Evolutionary conservation across 2,888 invertebrate genomes (phyloP).

Genomic region (Ditylenchus weischeri): DNA sequence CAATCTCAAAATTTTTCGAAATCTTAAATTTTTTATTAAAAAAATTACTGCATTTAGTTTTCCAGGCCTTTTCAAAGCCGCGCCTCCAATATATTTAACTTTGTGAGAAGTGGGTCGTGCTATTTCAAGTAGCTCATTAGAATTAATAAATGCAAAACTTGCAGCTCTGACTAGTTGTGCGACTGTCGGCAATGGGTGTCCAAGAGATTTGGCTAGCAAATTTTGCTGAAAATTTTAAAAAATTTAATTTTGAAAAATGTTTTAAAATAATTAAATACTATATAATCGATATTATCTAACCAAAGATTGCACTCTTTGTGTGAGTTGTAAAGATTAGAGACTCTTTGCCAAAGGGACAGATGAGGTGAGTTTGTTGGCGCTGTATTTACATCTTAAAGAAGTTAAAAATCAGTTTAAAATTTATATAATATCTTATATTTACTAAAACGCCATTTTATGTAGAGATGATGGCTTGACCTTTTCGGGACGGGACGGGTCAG

Average conservation of each 20-base stretch:
- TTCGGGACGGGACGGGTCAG: no score
- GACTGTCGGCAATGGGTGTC: not conserved
- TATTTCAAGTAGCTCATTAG: slow-evolving; percentile 17
- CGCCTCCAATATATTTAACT: slow-evolving; percentile 26
- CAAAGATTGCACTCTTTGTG: not conserved
- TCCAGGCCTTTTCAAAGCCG: slow-evolving; percentile 12
- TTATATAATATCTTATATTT: no score
- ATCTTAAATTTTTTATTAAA: not conserved
- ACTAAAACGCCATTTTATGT: no score
- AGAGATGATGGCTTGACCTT: no score
- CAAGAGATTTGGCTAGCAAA: not conserved
- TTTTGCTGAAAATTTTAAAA: not conserved
- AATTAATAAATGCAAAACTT: slow-evolving; percentile 21
- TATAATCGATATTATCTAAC: not conserved
- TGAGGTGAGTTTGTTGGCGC: not conserved
- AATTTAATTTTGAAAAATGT: not conserved
- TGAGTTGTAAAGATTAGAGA: slow-evolving; percentile 1
- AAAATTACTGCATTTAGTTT: not conserved
- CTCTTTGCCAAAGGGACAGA: slow-evolving; percentile 2
- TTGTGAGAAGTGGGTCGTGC: slow-evolving; percentile 20
- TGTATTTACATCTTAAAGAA: slow-evolving; percentile 1
- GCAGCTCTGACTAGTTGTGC: slow-evolving; percentile 13
- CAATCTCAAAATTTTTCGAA: not conserved
- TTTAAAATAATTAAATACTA: not conserved
- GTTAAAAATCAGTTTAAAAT: not conserved